Conservation (phyloP, 2,888 invertebrate species). For the Lapara coniferarum region DNA sequence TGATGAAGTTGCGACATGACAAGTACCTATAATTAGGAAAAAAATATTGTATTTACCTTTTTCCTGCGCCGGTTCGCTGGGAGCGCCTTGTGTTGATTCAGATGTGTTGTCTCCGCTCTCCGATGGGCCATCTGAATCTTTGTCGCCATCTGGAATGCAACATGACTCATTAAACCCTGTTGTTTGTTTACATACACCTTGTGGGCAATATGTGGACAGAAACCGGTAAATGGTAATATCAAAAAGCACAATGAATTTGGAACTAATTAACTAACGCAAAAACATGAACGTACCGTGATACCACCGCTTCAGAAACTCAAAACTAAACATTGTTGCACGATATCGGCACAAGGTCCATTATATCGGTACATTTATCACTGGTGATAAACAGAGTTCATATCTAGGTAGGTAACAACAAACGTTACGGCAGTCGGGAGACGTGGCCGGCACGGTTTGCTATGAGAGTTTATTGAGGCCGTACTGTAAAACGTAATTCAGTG, state of each 20-base stretch:
- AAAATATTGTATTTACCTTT: constrained; percentile 66
- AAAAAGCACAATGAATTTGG: constrained; percentile 29
- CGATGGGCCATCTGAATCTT: constrained; percentile 80
- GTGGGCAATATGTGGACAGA: constrained; percentile 30
- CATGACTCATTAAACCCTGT: constrained; percentile 44
- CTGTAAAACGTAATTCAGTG: constrained; percentile 45
- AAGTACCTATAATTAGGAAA: constrained; percentile 4
- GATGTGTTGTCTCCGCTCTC: constrained; percentile 82
- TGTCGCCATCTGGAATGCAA: constrained; percentile 76
- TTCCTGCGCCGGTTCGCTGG: constrained; percentile 78
- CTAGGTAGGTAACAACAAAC: constrained; percentile 40
- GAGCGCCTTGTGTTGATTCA: constrained; percentile 74
- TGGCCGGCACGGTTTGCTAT: constrained; percentile 39
- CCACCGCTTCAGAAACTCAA: constrained; percentile 78
- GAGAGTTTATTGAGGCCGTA: constrained; percentile 50
- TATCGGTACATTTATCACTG: constrained; percentile 64
- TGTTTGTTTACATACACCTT: constrained; percentile 48
- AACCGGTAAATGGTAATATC: constrained; percentile 30
- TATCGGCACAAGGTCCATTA: constrained; percentile 60
- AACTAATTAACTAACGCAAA: constrained; percentile 34
- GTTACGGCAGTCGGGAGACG: background rate
- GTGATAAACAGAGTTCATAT: constrained; percentile 68
- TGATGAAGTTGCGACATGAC: background rate
- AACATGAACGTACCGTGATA: constrained; percentile 69
- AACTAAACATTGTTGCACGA: constrained; percentile 73